Percentiles rank a stretch among this genome's conserved stretches.
phyloP scores from a whole-genome alignment of 2,888 invertebrate species.

The Diplolepis rosae region DNA sequence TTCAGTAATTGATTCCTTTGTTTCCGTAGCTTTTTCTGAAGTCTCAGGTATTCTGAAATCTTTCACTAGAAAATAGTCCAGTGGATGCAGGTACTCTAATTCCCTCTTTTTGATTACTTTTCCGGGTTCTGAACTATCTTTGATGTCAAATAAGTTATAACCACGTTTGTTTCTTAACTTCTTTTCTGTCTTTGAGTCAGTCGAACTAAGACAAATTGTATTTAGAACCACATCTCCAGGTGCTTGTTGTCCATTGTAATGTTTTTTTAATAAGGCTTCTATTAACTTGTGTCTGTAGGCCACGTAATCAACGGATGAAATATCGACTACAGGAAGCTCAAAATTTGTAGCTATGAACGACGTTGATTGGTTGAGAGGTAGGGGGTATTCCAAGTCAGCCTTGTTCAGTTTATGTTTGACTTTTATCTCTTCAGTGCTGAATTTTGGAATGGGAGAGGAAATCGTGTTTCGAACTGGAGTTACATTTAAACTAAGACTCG shows the following conservation, averaged over 20 bases:
- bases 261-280: constrained; percentile 57
- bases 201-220: constrained; percentile 63
- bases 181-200: constrained; percentile 43
- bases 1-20: constrained; percentile 11
- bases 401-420: neutral
- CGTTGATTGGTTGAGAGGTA: constrained; percentile 51
- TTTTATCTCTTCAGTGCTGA: constrained; percentile 33
- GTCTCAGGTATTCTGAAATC: constrained; percentile 46
- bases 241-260: constrained; percentile 61
- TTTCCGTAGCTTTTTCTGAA: constrained; percentile 55
- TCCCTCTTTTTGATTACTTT: constrained; percentile 45
- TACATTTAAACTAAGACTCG: constrained; percentile 49
- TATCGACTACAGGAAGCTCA: constrained; percentile 55
- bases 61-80: constrained; percentile 62
- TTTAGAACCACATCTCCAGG: constrained; percentile 67
- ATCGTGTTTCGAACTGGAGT: constrained; percentile 46
- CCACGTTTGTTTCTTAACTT: constrained; percentile 46
- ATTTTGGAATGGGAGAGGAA: constrained; percentile 54
- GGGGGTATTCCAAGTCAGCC: constrained; percentile 28
- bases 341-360: constrained; percentile 52
- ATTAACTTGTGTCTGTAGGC: constrained; percentile 54
- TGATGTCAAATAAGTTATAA: constrained; percentile 57
- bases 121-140: constrained; percentile 53
- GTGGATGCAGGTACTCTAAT: constrained; percentile 53
- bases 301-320: constrained; percentile 43